Conservation (phyloP, 2,797 vertebrate species). For the Brotula barbata region DNA sequence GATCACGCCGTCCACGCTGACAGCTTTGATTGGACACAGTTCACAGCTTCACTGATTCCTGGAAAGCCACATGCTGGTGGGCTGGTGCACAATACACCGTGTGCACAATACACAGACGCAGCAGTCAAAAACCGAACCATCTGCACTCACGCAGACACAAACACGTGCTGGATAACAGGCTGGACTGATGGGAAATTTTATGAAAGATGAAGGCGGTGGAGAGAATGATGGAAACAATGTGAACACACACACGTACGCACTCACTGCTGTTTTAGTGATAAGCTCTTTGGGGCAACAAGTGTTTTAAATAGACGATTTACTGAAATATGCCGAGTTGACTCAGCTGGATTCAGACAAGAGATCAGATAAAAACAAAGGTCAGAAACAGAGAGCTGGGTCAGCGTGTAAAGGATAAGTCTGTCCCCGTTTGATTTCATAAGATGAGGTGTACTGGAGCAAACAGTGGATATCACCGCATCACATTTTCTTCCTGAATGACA, state of each 20-base stretch:
- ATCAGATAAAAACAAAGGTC: no score
- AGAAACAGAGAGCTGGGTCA: no score
- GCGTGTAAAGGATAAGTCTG: no score
- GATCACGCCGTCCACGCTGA: conserved; percentile 37
- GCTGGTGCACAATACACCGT: background rate
- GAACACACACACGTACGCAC: conserved; percentile 23
- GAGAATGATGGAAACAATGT: background rate
- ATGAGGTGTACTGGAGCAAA: no score
- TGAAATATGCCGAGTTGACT: no score
- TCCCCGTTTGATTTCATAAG: no score
- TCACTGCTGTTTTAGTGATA: background rate
- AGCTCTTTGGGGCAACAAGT: background rate
- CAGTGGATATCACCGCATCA: no score
- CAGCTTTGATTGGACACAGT: conserved; percentile 52
- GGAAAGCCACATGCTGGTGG: conserved; percentile 32
- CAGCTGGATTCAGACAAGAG: no score
- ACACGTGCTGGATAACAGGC: background rate
- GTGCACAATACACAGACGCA: conserved; percentile 10
- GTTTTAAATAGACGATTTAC: background rate
- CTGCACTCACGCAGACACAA: background rate
- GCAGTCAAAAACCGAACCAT: background rate
- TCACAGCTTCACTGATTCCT: conserved; percentile 44
- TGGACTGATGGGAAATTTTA: no score
- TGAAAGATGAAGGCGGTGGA: no score
- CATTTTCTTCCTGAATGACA: no score